A percentile compares a stretch with the other conserved stretches of the same genome.
Evolutionary conservation across 2,797 vertebrate species (phyloP).

Genomic region (Thaleichthys pacificus): DNA sequence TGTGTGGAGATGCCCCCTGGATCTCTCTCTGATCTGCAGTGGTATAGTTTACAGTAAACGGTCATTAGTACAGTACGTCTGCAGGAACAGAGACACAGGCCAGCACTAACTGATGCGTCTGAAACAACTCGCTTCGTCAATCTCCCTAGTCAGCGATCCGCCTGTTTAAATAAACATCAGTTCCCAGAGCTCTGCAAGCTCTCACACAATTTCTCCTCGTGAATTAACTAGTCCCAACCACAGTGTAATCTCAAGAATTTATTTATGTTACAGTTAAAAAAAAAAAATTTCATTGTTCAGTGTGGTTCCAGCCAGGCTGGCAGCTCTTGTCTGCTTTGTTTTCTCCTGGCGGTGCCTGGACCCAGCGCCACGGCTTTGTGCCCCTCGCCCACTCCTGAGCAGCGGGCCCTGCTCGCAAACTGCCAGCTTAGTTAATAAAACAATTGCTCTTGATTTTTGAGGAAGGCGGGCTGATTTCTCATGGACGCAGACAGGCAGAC

Average conservation of each 20-base stretch:
- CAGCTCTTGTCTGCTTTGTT: slow-evolving; percentile 48
- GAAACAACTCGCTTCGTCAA: slow-evolving; percentile 1
- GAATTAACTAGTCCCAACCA: background rate
- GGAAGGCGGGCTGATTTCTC: slow-evolving; percentile 53
- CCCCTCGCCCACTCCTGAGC: slow-evolving; percentile 57
- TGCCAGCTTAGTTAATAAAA: slow-evolving; percentile 71
- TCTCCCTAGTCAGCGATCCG: background rate
- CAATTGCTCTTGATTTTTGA: slow-evolving; percentile 60
- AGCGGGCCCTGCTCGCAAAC: slow-evolving; percentile 58
- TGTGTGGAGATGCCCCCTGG: slow-evolving; percentile 45
- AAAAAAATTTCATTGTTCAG: slow-evolving; percentile 33
- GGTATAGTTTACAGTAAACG: slow-evolving; percentile 66
- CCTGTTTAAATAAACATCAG: background rate
- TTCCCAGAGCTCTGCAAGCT: too few relatives aligned
- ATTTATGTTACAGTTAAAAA: background rate
- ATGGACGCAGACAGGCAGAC: slow-evolving; percentile 39
- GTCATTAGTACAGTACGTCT: slow-evolving; percentile 57
- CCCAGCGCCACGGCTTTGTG: slow-evolving; percentile 57
- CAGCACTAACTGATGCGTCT: slow-evolving; percentile 53
- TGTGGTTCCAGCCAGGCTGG: slow-evolving; percentile 43
- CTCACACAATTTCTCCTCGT: background rate
- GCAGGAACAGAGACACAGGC: slow-evolving; percentile 52
- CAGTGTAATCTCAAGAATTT: background rate
- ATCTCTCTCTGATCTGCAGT: slow-evolving; percentile 62
- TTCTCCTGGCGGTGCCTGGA: slow-evolving; percentile 49